Evolutionary conservation across 1,140 invertebrate species (phyloP).

Genomic region (Aphelinus certus): DNA sequence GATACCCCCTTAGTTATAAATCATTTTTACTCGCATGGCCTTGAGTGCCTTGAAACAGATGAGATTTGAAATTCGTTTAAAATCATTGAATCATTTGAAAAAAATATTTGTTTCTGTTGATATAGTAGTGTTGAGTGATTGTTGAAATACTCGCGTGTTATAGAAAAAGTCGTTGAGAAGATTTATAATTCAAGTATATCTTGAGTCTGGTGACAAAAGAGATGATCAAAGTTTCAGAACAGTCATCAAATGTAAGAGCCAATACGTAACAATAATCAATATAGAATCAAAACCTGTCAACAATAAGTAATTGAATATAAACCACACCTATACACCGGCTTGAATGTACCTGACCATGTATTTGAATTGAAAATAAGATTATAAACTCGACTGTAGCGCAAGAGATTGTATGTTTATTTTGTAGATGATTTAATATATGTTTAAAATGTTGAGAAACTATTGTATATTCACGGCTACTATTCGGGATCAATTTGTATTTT

Average conservation of each 20-base stretch:
- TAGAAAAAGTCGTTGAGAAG: constrained; percentile 14
- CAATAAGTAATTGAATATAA: constrained; percentile 25
- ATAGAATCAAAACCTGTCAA: constrained; percentile 35
- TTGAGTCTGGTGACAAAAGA: constrained; percentile 13
- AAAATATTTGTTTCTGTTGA: constrained; percentile 27
- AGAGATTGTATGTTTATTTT: constrained; percentile 40
- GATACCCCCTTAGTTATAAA: constrained; percentile 18
- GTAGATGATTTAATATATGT: constrained; percentile 41
- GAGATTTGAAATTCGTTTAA: background rate
- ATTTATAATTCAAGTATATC: constrained; percentile 31
- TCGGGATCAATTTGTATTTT: constrained; percentile 34
- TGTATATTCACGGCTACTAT: constrained; percentile 38
- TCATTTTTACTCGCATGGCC: background rate
- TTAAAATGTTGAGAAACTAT: constrained; percentile 34
- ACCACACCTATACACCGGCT: constrained; percentile 22
- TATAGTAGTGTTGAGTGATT: constrained; percentile 20
- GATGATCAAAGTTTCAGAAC: constrained; percentile 33
- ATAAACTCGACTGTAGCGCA: constrained; percentile 38
- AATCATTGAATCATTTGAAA: constrained; percentile 18
- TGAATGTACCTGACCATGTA: constrained; percentile 39
- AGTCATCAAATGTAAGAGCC: constrained; percentile 16
- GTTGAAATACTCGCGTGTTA: constrained; percentile 18
- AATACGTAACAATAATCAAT: constrained; percentile 32
- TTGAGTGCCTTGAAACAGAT: too few relatives aligned
- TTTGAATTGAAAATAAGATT: constrained; percentile 39